A percentile compares a stretch with the other conserved stretches of the same genome.
These are phyloP conservation scores for Polypterus bichir DNA, from an alignment of 2,113 vertebrate genomes.

Conservation along the genomic window DNA sequence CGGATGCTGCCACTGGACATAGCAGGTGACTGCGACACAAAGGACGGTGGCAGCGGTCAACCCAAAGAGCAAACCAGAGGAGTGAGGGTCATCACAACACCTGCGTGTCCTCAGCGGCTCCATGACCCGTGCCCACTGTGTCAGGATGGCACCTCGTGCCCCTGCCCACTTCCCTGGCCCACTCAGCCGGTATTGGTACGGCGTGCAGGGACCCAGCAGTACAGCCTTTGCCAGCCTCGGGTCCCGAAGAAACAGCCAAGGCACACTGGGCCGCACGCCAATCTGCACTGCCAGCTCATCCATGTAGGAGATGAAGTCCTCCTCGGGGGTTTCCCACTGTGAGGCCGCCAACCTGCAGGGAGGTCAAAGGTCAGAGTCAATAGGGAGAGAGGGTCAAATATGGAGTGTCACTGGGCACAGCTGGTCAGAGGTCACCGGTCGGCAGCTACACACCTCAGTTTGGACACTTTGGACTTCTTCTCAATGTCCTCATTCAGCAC, in stretches of 20 bases:
- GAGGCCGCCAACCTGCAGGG: conserved; percentile 57
- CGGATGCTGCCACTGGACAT: conserved; percentile 26
- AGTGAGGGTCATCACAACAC: conserved; percentile 16
- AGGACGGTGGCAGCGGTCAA: conserved; percentile 22
- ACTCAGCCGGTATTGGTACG: conserved; percentile 72
- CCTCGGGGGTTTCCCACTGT: conserved; percentile 70
- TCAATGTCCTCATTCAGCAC: too few species aligned
- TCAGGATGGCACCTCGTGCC: conserved; percentile 69
- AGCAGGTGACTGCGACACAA: conserved; percentile 25
- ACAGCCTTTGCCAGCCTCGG: conserved; percentile 54
- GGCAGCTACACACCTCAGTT: too few species aligned
- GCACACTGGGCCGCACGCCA: conserved; percentile 50
- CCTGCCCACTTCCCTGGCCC: conserved; percentile 70
- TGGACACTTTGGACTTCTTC: too few species aligned
- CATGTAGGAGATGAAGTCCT: conserved; percentile 53
- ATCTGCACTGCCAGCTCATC: conserved; percentile 59
- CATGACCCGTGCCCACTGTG: conserved; percentile 61
- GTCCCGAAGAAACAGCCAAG: conserved; percentile 54
- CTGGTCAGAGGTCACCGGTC: too few species aligned
- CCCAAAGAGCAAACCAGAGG: conserved; percentile 15
- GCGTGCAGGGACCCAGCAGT: conserved; percentile 59
- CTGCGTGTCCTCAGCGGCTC: conserved; percentile 59
- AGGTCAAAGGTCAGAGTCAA: too few species aligned
- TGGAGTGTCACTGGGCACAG: too few species aligned
- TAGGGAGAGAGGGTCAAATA: conserved; percentile 2